Evolutionary conservation across 1,140 invertebrate species (phyloP).

Genomic region (Arctopsyche grandis): DNA sequence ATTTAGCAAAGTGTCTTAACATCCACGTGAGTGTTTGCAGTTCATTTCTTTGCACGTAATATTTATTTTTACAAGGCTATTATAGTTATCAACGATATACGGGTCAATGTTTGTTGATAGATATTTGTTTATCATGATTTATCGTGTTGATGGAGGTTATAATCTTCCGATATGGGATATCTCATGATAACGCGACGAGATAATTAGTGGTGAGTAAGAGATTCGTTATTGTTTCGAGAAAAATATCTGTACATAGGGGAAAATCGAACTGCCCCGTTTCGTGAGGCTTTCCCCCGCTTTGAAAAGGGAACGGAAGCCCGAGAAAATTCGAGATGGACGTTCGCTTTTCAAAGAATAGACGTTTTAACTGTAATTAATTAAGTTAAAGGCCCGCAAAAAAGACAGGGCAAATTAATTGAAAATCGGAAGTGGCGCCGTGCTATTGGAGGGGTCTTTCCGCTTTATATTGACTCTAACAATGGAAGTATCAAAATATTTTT

Average conservation of each 20-base stretch:
- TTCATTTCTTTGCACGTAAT: too few relatives aligned
- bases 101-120: too few relatives aligned
- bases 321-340: slow-evolving; percentile 1
- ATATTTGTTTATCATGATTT: too few relatives aligned
- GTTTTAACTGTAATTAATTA: slow-evolving; percentile 32
- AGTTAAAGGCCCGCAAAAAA: slow-evolving; percentile 21
- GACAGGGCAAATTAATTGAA: slow-evolving; percentile 25
- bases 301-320: not conserved
- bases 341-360: slow-evolving; percentile 14
- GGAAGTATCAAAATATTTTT: not conserved
- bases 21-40: too few relatives aligned
- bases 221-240: not conserved
- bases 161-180: too few relatives aligned
- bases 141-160: too few relatives aligned
- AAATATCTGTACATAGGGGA: not conserved
- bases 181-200: too few relatives aligned
- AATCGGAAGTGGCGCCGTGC: slow-evolving; percentile 4
- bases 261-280: not conserved
- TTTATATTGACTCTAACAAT: not conserved
- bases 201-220: not conserved
- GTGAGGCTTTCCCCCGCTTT: not conserved
- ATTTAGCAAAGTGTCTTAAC: too few relatives aligned
- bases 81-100: too few relatives aligned
- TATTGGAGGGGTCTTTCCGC: not conserved
- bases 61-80: too few relatives aligned